These are phyloP conservation scores for Chloroclystis v-ata DNA, from an alignment of 2,888 invertebrate genomes.

Conservation along the genomic window DNA sequence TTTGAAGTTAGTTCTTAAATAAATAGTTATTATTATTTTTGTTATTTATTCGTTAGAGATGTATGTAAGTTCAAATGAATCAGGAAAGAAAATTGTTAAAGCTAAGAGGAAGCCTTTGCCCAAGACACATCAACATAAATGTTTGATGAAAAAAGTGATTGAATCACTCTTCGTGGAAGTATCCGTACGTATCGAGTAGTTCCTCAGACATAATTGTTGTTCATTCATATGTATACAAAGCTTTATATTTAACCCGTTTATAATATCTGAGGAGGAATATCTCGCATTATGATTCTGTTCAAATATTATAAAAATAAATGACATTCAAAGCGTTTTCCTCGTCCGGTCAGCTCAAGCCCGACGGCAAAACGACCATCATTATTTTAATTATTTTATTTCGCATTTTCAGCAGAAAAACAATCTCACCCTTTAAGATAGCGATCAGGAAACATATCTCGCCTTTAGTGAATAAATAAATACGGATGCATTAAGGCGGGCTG, in stretches of 20 bases:
- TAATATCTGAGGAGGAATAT: constrained; percentile 3
- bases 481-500: constrained; percentile 71
- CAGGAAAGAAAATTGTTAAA: too few relatives aligned
- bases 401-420: constrained; percentile 20
- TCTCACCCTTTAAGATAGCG: constrained; percentile 42
- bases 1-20: too few relatives aligned
- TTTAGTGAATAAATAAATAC: constrained; percentile 71
- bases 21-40: too few relatives aligned
- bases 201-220: too few relatives aligned
- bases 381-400: constrained; percentile 1
- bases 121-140: too few relatives aligned
- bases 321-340: constrained; percentile 6
- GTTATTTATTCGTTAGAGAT: too few relatives aligned
- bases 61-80: too few relatives aligned
- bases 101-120: too few relatives aligned
- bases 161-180: too few relatives aligned
- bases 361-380: constrained; percentile 17
- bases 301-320: constrained; percentile 12
- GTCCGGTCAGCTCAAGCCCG: constrained; percentile 14
- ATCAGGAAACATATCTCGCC: constrained; percentile 68
- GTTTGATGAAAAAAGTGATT: too few relatives aligned
- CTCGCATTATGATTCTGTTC: neutral
- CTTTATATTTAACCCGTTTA: neutral
- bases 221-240: too few relatives aligned
- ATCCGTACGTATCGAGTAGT: too few relatives aligned